Evolutionary conservation across 2,888 invertebrate species (phyloP).

Genomic region (Hipparchia sbordonii): DNA sequence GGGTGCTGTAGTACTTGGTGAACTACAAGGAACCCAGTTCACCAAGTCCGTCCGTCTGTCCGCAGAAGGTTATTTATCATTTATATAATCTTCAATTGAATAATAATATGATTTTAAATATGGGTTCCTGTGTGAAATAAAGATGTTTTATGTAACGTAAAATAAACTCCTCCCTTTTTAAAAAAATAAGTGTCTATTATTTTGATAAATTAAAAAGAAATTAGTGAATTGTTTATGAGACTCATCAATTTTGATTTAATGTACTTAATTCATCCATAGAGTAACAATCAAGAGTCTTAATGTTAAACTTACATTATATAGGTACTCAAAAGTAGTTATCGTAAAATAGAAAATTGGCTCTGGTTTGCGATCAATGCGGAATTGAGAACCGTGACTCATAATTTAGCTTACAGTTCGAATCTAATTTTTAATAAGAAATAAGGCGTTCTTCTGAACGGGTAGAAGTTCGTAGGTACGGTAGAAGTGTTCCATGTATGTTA

Average conservation of each 20-base stretch:
- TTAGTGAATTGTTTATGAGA: neutral
- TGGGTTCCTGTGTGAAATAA: neutral
- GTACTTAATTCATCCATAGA: slow-evolving; percentile 5
- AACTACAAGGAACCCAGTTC: too few species aligned
- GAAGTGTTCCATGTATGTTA: too few species aligned
- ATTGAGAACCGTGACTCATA: slow-evolving; percentile 16
- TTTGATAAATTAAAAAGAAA: neutral
- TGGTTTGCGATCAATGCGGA: slow-evolving; percentile 14
- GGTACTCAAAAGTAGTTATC: slow-evolving; percentile 17
- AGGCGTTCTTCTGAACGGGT: too few species aligned
- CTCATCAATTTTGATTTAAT: slow-evolving; percentile 3
- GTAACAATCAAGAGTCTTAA: neutral
- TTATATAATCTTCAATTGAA: too few species aligned
- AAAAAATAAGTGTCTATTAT: too few species aligned
- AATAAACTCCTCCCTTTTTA: too few species aligned
- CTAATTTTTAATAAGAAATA: neutral
- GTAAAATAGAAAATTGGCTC: slow-evolving; percentile 24
- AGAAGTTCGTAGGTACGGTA: too few species aligned
- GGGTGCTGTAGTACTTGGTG: too few species aligned
- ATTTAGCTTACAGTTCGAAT: slow-evolving; percentile 2
- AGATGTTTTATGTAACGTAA: neutral
- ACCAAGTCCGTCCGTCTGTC: too few species aligned
- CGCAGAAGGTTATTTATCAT: too few species aligned
- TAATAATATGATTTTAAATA: neutral
- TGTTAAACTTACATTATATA: slow-evolving; percentile 10